Conservation (phyloP, 2,797 vertebrate species). For the Poeciliopsis turneri region DNA sequence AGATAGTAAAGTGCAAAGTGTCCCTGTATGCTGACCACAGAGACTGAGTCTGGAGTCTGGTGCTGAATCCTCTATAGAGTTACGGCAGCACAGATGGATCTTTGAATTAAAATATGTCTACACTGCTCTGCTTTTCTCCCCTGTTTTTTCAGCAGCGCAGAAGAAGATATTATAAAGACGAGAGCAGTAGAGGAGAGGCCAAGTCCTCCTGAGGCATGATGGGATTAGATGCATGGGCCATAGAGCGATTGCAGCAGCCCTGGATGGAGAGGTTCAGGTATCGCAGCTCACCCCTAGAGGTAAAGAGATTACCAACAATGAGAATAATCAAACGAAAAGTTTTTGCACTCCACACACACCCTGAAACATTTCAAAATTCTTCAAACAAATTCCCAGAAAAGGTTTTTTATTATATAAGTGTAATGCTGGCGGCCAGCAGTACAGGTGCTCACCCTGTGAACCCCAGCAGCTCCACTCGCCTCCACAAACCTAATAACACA, state of each 20-base stretch:
- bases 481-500: slow-evolving; percentile 90
- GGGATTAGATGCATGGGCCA: slow-evolving; percentile 73
- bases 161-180: slow-evolving; percentile 42
- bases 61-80: neutral
- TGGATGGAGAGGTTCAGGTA: slow-evolving; percentile 72
- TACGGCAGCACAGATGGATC: slow-evolving; percentile 34
- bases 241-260: slow-evolving; percentile 66
- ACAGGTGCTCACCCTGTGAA: slow-evolving; percentile 83
- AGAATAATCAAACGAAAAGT: slow-evolving; percentile 84
- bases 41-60: neutral
- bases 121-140: slow-evolving; percentile 57
- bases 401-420: slow-evolving; percentile 86
- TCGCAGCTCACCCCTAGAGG: slow-evolving; percentile 69
- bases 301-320: slow-evolving; percentile 88
- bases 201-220: slow-evolving; percentile 63
- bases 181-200: slow-evolving; percentile 42
- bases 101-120: slow-evolving; percentile 71
- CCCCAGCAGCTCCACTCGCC: slow-evolving; percentile 69
- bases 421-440: slow-evolving; percentile 51
- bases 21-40: neutral
- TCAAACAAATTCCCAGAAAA: slow-evolving; percentile 85
- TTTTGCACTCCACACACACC: slow-evolving; percentile 65
- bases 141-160: slow-evolving; percentile 14
- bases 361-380: slow-evolving; percentile 74
- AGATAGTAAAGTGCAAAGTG: neutral